Conservation (phyloP, 2,797 vertebrate genomes). For the Pyrocephalus nanus region DNA sequence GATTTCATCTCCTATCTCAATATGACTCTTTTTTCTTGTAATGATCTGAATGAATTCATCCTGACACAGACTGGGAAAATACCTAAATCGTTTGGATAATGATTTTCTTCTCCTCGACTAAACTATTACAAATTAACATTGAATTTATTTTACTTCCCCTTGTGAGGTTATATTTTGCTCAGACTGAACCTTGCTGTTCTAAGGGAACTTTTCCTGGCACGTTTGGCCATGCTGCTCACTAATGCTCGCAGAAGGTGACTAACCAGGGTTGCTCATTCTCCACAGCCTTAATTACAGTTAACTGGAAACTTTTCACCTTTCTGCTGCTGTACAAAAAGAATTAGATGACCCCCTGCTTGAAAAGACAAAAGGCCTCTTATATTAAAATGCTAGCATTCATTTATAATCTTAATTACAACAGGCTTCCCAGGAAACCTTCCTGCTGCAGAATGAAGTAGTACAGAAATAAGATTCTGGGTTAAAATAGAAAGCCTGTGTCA, state of each 20-base stretch:
- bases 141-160: background rate
- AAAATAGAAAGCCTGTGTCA: background rate
- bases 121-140: background rate
- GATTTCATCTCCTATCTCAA: background rate
- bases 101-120: background rate
- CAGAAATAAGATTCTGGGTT: background rate
- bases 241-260: background rate
- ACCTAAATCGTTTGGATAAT: background rate
- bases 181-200: background rate
- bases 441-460: background rate
- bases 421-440: slow-evolving; percentile 12
- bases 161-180: background rate
- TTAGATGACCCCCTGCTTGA: background rate
- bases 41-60: background rate
- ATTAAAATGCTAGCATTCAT: background rate
- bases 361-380: background rate
- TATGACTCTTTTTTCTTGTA: background rate
- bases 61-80: background rate
- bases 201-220: background rate
- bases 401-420: slow-evolving; percentile 29
- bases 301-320: background rate
- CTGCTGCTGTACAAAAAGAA: background rate
- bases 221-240: background rate
- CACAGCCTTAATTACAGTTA: slow-evolving; percentile 31
- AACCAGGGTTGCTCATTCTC: slow-evolving; percentile 19